A percentile compares a stretch with the other conserved stretches of the same genome.
phyloP scores from a whole-genome alignment of 2,888 invertebrate genomes.

The Kryphioiulus occultus region DNA sequence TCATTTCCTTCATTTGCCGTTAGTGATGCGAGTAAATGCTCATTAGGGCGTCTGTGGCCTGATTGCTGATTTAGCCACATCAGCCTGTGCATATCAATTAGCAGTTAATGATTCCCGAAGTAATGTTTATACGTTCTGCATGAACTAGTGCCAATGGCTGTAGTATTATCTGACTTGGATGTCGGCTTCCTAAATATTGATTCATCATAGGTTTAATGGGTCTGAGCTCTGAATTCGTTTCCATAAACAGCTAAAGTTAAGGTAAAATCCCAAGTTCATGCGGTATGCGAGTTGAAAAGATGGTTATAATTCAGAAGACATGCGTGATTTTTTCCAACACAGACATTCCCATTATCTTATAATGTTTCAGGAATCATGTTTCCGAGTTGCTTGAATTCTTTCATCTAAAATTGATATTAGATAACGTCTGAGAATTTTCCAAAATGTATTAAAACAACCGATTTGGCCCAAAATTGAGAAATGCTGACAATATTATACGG shows the following conservation, averaged over 20 bases:
- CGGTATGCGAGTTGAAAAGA: not conserved
- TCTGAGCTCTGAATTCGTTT: not conserved
- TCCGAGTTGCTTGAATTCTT: not conserved
- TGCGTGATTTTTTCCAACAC: not conserved
- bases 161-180: not conserved
- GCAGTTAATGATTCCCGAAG: conserved; percentile 19
- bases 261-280: not conserved
- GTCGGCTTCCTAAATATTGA: not conserved
- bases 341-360: no score
- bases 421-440: no score
- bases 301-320: not conserved
- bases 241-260: not conserved
- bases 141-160: not conserved
- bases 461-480: no score
- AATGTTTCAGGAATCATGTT: not conserved
- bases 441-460: no score
- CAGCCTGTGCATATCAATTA: conserved; percentile 35
- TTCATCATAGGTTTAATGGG: not conserved
- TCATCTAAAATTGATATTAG: not conserved
- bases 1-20: conserved; percentile 1
- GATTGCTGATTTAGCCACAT: conserved; percentile 19
- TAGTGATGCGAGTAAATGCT: conserved; percentile 20
- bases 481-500: no score
- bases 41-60: not conserved
- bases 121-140: not conserved